Evolutionary conservation across 2,888 invertebrate species (phyloP), one percentile per base, ranked within the genome.

Genomic region (Melinaea marsaeus): DNA sequence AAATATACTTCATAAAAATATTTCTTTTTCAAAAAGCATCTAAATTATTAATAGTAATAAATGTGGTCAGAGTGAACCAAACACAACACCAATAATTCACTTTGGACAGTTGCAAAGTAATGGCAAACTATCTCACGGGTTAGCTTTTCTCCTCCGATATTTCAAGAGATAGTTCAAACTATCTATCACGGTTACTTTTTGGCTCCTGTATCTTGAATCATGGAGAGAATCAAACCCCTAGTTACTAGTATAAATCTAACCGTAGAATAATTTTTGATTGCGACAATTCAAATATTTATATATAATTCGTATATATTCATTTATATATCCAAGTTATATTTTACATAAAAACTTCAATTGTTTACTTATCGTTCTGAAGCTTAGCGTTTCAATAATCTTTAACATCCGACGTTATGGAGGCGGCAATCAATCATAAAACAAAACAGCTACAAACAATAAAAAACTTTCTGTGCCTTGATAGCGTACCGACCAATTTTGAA

Each of bases 341-440:
- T 22, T n/a, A n/a, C n/a, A 22, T 22, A 22, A 22, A 22, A 1
- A 22, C 22, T 22, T 22, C 1, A 22, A 22, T 22, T 22, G 45
- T 55, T 64, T 61, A 45, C 22, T 63, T 33, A 61, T 13, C 56
- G 56, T 63, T 58, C 13, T 37, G 58, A 64, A 62, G 57, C 60
- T 57, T 55, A 61, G 61, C 22, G 22, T 63, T 58, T 58, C 54
- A 48, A 58, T 51, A 68, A 65, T 57, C 65, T 61, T 64, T 58
- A 64, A 82, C 83, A 84, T 80, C 79, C 74, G 77, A 80, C 77
- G 78, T 78, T 79, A 22, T 74, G 73, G 71, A 70, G 46, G 11
- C 11, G 4, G 22, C 0, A 22, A 22, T 22, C 22, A 22, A 22
- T 79, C 70, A 72, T n/a, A 83, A 75, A 77, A 78, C 71, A 73